Conservation (phyloP, 2,888 invertebrate genomes). For the Ecliptopera silaceata region DNA sequence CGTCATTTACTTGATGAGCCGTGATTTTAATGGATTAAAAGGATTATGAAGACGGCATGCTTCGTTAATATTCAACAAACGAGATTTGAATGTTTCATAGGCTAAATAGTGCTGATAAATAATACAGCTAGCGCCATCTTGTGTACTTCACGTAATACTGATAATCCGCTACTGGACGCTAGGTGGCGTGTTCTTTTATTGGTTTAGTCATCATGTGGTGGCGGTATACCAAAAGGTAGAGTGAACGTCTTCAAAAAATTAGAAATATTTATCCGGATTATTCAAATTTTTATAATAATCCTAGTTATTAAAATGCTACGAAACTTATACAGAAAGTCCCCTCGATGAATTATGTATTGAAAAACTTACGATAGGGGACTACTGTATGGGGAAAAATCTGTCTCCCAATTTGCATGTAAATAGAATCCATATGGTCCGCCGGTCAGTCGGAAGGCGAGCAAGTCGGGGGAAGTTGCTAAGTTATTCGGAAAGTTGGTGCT, state of each 20-base stretch:
- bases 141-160: not conserved
- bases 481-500: constrained; percentile 62
- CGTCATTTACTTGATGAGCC: constrained; percentile 56
- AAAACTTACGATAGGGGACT: constrained; percentile 52
- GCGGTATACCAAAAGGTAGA: too few species aligned
- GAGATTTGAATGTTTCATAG: constrained; percentile 30
- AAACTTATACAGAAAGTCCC: constrained; percentile 47
- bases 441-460: constrained; percentile 37
- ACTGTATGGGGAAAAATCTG: constrained; percentile 49
- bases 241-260: too few species aligned
- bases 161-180: not conserved
- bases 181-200: constrained; percentile 40
- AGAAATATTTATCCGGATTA: too few species aligned
- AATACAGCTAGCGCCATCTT: constrained; percentile 45
- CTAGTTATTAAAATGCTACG: not conserved
- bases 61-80: constrained; percentile 52
- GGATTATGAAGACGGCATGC: constrained; percentile 39
- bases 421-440: constrained; percentile 56
- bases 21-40: constrained; percentile 36
- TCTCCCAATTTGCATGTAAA: constrained; percentile 68
- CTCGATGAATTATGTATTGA: constrained; percentile 54
- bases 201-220: not conserved
- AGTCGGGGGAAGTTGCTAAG: constrained; percentile 43
- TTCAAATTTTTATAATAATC: too few species aligned
- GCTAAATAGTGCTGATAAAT: not conserved